Evolutionary conservation across 2,113 vertebrate species (phyloP).

Genomic region (Otus sunia): DNA sequence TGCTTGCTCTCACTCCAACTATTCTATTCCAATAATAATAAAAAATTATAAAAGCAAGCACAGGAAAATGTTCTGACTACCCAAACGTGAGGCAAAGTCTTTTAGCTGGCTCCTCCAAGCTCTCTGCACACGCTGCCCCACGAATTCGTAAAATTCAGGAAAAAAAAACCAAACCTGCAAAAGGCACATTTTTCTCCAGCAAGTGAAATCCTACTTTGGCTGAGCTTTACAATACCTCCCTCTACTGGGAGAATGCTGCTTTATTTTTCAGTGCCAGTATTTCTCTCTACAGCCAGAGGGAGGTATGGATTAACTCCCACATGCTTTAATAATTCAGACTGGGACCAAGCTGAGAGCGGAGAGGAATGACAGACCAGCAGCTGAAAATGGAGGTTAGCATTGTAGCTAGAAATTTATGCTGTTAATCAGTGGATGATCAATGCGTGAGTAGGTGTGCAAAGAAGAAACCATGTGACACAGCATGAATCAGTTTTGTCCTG

Average conservation of each 20-base stretch:
- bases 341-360: neutral
- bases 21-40: neutral
- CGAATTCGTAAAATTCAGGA: neutral
- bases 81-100: fast-evolving
- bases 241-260: conserved; percentile 33
- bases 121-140: neutral
- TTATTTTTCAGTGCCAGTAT: neutral
- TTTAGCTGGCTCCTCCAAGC: neutral
- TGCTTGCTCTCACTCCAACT: neutral
- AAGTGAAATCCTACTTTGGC: neutral
- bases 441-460: neutral
- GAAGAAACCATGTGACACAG: neutral
- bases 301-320: neutral
- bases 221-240: conserved; percentile 45
- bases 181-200: neutral
- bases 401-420: neutral
- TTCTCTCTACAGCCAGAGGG: neutral
- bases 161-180: neutral
- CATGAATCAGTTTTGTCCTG: neutral
- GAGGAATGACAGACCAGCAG: neutral
- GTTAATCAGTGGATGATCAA: neutral
- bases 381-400: neutral
- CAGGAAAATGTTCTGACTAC: neutral
- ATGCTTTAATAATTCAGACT: neutral
- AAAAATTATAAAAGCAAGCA: neutral